These are phyloP conservation scores for Pseudococcus viburni DNA, from an alignment of 2,888 invertebrate species.

Conservation along the genomic window DNA sequence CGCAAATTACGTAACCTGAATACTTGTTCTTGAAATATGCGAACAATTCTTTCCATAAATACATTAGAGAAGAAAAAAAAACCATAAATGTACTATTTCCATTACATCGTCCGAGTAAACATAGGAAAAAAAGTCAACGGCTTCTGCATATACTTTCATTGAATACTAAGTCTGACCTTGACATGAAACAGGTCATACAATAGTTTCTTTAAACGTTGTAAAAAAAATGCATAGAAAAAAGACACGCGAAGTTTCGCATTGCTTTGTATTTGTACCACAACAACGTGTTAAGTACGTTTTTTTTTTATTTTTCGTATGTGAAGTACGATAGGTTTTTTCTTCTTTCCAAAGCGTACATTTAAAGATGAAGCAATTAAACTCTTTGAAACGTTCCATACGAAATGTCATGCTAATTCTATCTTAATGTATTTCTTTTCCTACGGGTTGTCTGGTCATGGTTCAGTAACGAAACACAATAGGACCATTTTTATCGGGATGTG, in stretches of 20 bases:
- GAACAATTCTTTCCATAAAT: constrained; percentile 37
- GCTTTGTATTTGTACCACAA: constrained; percentile 7
- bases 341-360: neutral
- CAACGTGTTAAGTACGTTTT: neutral
- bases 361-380: constrained; percentile 49
- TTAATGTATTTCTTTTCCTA: constrained; percentile 24
- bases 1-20: constrained; percentile 21
- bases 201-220: constrained; percentile 18
- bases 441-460: constrained; percentile 40
- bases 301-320: constrained; percentile 45
- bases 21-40: constrained; percentile 28
- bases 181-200: constrained; percentile 53
- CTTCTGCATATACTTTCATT: constrained; percentile 39
- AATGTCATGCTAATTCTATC: constrained; percentile 53
- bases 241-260: constrained; percentile 42
- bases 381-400: constrained; percentile 30
- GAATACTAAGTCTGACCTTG: constrained; percentile 52
- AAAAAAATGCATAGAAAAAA: constrained; percentile 43
- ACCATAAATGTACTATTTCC: constrained; percentile 25
- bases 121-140: constrained; percentile 41
- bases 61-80: neutral
- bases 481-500: constrained; percentile 17
- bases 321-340: constrained; percentile 10
- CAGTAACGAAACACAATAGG: constrained; percentile 44
- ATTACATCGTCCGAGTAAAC: constrained; percentile 11